Conservation (phyloP, 2,113 vertebrate genomes). For the Antigone vipio region DNA sequence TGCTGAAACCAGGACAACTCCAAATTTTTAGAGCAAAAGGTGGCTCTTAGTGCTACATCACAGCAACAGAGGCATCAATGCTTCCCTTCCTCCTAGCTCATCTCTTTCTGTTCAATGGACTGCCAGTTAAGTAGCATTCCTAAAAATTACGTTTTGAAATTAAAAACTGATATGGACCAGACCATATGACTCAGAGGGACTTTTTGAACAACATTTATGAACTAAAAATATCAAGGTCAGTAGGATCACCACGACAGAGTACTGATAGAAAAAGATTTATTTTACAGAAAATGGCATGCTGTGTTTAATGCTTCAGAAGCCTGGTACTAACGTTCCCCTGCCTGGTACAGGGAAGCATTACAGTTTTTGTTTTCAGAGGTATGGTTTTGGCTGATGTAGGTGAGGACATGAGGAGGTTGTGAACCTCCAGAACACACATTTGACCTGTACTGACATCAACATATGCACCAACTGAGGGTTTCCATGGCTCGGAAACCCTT, state of each 20-base stretch:
- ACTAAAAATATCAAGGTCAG: not conserved
- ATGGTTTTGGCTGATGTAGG: not conserved
- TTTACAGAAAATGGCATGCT: rapidly evolving
- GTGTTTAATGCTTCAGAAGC: not conserved
- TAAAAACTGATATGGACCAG: not conserved
- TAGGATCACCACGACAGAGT: not conserved
- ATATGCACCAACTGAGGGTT: not conserved
- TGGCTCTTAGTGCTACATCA: not conserved
- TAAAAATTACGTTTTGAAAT: not conserved
- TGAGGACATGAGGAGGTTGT: rapidly evolving
- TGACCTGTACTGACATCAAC: not conserved
- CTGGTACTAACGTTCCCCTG: not conserved
- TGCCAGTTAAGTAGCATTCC: not conserved
- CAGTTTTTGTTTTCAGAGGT: not conserved
- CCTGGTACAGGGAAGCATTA: not conserved
- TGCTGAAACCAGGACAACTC: no score
- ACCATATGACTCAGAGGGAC: not conserved
- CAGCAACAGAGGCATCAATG: rapidly evolving
- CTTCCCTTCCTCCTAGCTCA: not conserved
- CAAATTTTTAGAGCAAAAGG: not conserved
- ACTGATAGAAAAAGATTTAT: not conserved
- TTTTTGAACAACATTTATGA: not conserved
- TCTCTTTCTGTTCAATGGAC: not conserved
- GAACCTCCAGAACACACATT: not conserved
- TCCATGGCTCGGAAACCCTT: not conserved